phyloP scores from a whole-genome alignment of 1,140 invertebrate genomes.

The Mercenaria mercenaria region DNA sequence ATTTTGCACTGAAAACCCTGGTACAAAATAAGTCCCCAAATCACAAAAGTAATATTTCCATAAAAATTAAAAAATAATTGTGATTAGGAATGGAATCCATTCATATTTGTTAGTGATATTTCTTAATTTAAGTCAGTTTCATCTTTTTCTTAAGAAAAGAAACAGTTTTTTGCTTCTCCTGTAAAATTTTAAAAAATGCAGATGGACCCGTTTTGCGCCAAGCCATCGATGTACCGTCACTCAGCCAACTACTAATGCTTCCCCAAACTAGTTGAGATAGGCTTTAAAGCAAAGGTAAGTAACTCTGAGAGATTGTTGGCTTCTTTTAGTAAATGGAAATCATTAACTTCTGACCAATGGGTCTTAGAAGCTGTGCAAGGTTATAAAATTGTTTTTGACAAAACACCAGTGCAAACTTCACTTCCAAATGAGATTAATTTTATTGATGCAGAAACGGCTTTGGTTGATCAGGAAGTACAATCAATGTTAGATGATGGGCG shows the following conservation, averaged over 20 bases:
- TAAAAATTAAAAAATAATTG: too few species aligned
- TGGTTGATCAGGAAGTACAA: conserved; percentile 13
- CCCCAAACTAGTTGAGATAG: background rate
- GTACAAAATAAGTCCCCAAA: too few species aligned
- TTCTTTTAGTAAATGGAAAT: background rate
- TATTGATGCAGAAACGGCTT: background rate
- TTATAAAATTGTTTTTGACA: conserved; percentile 38
- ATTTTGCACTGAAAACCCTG: too few species aligned
- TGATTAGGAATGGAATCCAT: too few species aligned
- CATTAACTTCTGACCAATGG: conserved; percentile 8
- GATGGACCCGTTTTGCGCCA: too few species aligned
- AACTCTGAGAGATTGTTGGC: background rate
- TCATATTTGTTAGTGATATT: too few species aligned
- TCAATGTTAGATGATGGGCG: conserved; percentile 13
- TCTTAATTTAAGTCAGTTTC: too few species aligned
- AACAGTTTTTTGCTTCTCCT: too few species aligned
- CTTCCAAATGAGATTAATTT: background rate
- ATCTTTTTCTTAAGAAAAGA: too few species aligned
- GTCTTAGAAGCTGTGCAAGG: conserved; percentile 3
- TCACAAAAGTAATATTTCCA: too few species aligned
- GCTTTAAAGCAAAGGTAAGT: background rate
- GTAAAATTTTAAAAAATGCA: too few species aligned
- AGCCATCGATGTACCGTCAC: background rate
- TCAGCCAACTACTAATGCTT: background rate
- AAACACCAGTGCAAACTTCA: conserved; percentile 3